Percentiles rank a stretch among this genome's conserved stretches.
phyloP scores from a whole-genome alignment of 1,140 invertebrate genomes.

The Diachasma alloeum region DNA sequence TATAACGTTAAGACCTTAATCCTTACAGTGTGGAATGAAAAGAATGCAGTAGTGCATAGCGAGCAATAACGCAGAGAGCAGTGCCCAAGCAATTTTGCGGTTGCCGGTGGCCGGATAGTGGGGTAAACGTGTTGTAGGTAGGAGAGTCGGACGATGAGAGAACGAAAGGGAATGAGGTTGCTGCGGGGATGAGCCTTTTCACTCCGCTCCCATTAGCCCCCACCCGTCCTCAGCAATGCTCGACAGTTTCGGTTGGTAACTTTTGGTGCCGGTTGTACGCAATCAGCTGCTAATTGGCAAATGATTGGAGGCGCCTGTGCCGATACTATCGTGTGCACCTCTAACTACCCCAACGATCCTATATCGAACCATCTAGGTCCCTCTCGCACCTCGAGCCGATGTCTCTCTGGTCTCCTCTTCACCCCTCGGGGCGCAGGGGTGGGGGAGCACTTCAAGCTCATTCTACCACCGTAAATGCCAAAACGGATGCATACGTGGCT shows the following conservation, averaged over 20 bases:
- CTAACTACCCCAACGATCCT: constrained; percentile 35
- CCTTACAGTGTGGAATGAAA: not conserved
- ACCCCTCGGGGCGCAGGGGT: constrained; percentile 2
- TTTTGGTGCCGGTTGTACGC: constrained; percentile 49
- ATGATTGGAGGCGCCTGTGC: constrained; percentile 54
- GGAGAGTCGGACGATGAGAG: not conserved
- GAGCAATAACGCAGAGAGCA: not conserved
- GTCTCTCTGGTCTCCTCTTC: constrained; percentile 5
- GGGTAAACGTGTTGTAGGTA: not conserved
- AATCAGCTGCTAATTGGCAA: constrained; percentile 61
- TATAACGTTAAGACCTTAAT: not conserved
- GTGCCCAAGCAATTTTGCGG: not conserved
- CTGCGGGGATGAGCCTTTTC: not conserved
- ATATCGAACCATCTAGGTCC: not conserved
- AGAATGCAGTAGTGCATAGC: not conserved
- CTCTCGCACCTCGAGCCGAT: constrained; percentile 14
- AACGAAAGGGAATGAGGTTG: not conserved
- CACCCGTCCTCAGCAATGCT: too few relatives aligned
- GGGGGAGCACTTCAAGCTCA: constrained; percentile 24
- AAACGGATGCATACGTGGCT: constrained; percentile 27
- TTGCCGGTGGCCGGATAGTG: not conserved
- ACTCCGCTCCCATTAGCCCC: constrained; percentile 13
- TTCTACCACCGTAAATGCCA: constrained; percentile 42
- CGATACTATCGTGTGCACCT: constrained; percentile 41
- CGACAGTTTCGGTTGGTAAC: constrained; percentile 22